Base-by-base conservation (phyloP, 2,797 vertebrate genomes). In the Sylvia borin region DNA sequence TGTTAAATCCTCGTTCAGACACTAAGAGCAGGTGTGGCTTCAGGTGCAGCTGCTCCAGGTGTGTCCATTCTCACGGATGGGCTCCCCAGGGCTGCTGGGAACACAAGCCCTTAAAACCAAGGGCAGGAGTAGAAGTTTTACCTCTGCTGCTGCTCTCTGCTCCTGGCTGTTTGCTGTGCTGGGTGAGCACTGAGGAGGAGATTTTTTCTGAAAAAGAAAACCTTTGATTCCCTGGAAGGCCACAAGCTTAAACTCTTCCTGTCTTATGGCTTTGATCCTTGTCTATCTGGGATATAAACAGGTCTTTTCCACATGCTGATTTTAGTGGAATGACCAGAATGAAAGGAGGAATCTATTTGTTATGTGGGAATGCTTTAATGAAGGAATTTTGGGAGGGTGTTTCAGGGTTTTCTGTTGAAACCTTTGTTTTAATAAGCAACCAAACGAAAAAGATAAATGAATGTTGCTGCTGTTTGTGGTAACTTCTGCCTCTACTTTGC, bases 101-200 rank as follows among this genome's bases (percentile, higher is more conserved):
- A 6, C 25, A 62, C 29, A 36, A 67, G 12, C 7, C 25, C 40
- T 70, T 32, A 82, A 85, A 83, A 83, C 13, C 22, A 68, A 38
- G 24, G 27, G 25, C 4, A 77, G 32, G 36, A 27, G 0, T 4
- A 0, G 10, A 1, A 0, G 2, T 0, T 0, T 3, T 19, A 2
- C 0, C 18, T 42, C 3, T 4, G 0, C 0, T n/a, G 1, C 3
- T 57, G 26, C 5, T 0, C 16, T 34, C 4, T 4, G 1, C 1
- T 32, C 1, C 1, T 57, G 36, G 36, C 36, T 36, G 36, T 58
- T 25, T 0, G 0, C 1, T n/a, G 3, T 53, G 29, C 4, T 61
- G 9, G 12, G 10, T 48, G 21, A 57, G 36, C 53, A 5, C 4
- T 70, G 19, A 19, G 38, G 43, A 15, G 11, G 10, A 4, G 1